Percentiles rank a stretch among this genome's conserved stretches.
Conservation (phyloP, 2,888 invertebrate genomes). For the Eupithecia subumbrata region DNA sequence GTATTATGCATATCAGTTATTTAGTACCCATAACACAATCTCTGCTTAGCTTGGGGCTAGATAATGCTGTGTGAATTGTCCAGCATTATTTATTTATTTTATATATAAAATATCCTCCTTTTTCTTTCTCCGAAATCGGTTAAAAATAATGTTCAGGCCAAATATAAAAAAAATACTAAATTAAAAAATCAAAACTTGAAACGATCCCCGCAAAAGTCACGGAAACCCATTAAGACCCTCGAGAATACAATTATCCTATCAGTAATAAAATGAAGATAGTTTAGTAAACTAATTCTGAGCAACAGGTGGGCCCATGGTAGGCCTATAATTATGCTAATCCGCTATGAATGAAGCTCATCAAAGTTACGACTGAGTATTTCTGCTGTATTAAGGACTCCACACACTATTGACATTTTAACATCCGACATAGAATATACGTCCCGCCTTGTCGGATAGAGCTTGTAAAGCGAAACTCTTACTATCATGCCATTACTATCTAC, state of each 20-base stretch:
- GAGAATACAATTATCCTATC: constrained; percentile 16
- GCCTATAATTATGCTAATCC: constrained; percentile 14
- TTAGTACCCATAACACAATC: no score
- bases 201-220: constrained; percentile 5
- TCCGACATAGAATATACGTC: no score
- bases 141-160: neutral
- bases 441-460: no score
- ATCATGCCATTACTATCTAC: no score
- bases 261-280: constrained; percentile 12
- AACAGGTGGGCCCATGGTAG: constrained; percentile 9
- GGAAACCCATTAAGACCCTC: constrained; percentile 22
- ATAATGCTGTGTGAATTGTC: no score
- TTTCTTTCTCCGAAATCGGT: no score
- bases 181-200: neutral
- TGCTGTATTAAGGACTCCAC: neutral
- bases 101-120: no score
- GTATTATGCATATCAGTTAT: no score
- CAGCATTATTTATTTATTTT: no score
- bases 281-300: constrained; percentile 16
- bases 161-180: neutral
- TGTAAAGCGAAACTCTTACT: no score
- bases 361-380: neutral
- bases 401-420: neutral
- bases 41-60: no score
- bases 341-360: neutral